These are phyloP conservation scores for Chloropsis hardwickii DNA, from an alignment of 2,113 vertebrate species.

Conservation along the genomic window DNA sequence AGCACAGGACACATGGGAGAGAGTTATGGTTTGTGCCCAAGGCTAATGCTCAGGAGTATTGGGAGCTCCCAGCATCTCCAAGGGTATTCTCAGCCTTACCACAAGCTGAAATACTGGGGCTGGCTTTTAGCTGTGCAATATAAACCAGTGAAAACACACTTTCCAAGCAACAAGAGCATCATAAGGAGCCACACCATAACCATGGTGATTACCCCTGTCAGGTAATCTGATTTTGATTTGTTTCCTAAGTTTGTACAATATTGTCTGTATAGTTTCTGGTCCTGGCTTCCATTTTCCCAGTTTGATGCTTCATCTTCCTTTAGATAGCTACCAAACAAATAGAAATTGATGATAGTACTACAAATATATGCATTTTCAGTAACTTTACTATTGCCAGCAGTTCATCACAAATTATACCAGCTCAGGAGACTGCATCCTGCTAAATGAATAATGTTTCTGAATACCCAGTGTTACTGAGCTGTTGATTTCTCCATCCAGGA, in stretches of 20 bases:
- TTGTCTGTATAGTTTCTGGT: not conserved
- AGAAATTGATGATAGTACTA: not conserved
- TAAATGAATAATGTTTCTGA: not conserved
- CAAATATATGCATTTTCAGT: not conserved
- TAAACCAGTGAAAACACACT: not conserved
- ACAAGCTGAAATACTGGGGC: not conserved
- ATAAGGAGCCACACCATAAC: not conserved
- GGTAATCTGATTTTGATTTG: not conserved
- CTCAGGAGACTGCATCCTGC: not conserved
- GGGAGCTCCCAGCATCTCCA: not conserved
- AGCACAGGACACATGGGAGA: not conserved
- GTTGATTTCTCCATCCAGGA: not conserved
- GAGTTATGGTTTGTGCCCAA: not conserved
- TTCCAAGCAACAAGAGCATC: not conserved
- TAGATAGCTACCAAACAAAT: not conserved
- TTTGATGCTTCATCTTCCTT: not conserved
- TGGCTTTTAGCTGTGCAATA: not conserved
- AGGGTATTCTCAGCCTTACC: not conserved
- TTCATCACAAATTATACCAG: not conserved
- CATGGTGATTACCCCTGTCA: not conserved
- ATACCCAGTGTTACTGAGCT: not conserved
- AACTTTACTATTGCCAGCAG: not conserved
- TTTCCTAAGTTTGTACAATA: not conserved
- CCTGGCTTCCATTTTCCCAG: not conserved
- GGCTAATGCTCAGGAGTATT: not conserved